Evolutionary conservation across 2,113 vertebrate genomes (phyloP), one percentile per base, ranked within the genome.

Genomic region (Lophura nycthemera): DNA sequence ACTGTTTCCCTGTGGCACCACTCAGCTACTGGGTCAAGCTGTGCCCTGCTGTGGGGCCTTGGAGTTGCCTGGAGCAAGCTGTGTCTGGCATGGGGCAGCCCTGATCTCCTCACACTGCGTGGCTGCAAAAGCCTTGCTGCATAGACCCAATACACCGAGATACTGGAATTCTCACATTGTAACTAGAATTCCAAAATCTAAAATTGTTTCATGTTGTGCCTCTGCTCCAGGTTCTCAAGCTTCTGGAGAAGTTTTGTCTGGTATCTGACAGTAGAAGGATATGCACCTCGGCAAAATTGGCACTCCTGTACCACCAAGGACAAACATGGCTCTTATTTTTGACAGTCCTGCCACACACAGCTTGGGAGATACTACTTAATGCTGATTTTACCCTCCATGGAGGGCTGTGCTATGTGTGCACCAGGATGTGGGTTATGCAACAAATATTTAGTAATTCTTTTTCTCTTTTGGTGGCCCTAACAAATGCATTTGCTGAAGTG

Each of bases 381-480:
- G 30, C 47, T 50, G 32, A 16, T 36, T 59, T 84, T 91, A 54
- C 8, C 27, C 77, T 6, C 22, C 8, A 4, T 17, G 22, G 13
- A 67, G 10, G 22, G 17, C 36, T 17, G 20, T 61, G 57, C 89
- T 19, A 64, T 83, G n/a, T 24, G 24, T 60, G 34, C 29, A 75
- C 6, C 32, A 76, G 54, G 19, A 40, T 1, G 2, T 32, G 10
- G 47, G 32, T 90, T 90, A 47, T 32, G 67, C 59, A 80, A 66
- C 29, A 60, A 27, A 70, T 10, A 20, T 85, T 75, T 60, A 63
- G 67, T 29, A 93, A 76, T 92, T 87, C 84, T 59, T 11, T 48
- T 27, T 77, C 87, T 27, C 50, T 82, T 89, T 74, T 63, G 14
- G 43, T 71, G 13, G 19, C 17, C 52, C 29, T 61, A 52, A 70